A percentile compares a stretch with the other conserved stretches of the same genome.
phyloP scores from a whole-genome alignment of 2,113 vertebrate species.

The Phaethornis superciliosus region DNA sequence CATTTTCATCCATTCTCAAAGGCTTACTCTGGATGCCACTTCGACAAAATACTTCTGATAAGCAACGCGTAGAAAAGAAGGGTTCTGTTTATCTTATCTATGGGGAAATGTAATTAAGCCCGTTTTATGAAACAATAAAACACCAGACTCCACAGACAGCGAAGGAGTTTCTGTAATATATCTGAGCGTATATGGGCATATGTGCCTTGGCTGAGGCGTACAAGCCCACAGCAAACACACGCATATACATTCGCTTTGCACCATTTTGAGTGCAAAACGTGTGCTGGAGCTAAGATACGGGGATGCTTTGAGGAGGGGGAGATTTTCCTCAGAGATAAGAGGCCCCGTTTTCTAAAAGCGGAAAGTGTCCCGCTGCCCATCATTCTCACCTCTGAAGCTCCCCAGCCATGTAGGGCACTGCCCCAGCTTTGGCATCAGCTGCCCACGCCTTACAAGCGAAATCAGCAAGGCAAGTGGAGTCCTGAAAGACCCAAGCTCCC shows the following conservation, averaged over 20 bases:
- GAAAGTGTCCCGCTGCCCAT: background rate
- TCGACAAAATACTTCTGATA: conserved; percentile 48
- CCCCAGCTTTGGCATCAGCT: background rate
- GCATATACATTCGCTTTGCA: background rate
- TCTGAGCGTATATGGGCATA: background rate
- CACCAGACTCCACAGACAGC: conserved; percentile 25
- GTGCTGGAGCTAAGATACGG: background rate
- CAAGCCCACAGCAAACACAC: background rate
- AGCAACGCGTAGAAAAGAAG: background rate
- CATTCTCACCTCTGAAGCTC: background rate
- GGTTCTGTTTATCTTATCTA: conserved; percentile 54
- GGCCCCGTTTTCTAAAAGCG: background rate
- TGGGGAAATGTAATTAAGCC: conserved; percentile 41
- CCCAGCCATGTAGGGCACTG: background rate
- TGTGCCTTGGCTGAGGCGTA: background rate
- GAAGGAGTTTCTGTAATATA: background rate
- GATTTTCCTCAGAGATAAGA: background rate
- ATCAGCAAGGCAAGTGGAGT: background rate
- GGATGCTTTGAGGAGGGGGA: background rate
- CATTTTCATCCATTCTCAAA: background rate
- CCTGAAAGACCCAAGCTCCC: background rate
- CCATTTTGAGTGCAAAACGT: background rate
- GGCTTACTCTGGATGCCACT: background rate
- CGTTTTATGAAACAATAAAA: conserved; percentile 58
- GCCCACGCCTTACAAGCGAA: background rate